Base-by-base conservation (phyloP, 1,140 invertebrate genomes). In the Aphelinus certus region DNA sequence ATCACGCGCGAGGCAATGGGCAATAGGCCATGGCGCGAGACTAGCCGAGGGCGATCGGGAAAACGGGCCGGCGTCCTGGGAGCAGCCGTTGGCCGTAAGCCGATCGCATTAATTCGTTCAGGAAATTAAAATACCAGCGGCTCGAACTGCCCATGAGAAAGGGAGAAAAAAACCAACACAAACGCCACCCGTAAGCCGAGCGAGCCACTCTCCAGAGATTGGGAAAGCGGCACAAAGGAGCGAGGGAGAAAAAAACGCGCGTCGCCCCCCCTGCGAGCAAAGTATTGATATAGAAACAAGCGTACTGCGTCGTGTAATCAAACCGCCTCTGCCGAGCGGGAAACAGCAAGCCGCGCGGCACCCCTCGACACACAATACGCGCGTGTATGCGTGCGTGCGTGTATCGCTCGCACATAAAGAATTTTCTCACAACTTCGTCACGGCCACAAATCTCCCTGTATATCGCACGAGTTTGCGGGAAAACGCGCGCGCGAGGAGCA, bases 91-190 rank as follows among this genome's bases (percentile, higher is more conserved):
- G 26, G 26, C 26, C 26, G 26, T 26, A 47, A 73, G 55, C 65
- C 57, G 67, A 73, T 73, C 64, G 65, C 49, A 55, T 73, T 62
- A 67, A 73, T 73, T 73, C 65, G 57, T 68, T 73, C 6, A 47
- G 57, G 58, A 73, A 73, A 73, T 73, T 66, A 73, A 73, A 67
- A 58, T 58, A 66, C 55, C 46, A 58, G 56, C n/a, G n/a, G 45
- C 46, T 46, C n/a, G n/a, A 47, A 3, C 10, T 47, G 42, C 43
- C 26, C 26, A 26, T 26, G 26, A 26, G 26, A 26, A 26, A 26
- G 26, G 26, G 3, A 49, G 9, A 58, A n/a, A 42, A 47, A 69
- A 49, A 49, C n/a, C 46, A n/a, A 51, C 60, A 60, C 42, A n/a
- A 49, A 26, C 46, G 53, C 46, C 53, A 58, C 58, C 26, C 48